These are phyloP conservation scores for Apamea crenata DNA, from an alignment of 2,888 invertebrate species.

Conservation along the genomic window DNA sequence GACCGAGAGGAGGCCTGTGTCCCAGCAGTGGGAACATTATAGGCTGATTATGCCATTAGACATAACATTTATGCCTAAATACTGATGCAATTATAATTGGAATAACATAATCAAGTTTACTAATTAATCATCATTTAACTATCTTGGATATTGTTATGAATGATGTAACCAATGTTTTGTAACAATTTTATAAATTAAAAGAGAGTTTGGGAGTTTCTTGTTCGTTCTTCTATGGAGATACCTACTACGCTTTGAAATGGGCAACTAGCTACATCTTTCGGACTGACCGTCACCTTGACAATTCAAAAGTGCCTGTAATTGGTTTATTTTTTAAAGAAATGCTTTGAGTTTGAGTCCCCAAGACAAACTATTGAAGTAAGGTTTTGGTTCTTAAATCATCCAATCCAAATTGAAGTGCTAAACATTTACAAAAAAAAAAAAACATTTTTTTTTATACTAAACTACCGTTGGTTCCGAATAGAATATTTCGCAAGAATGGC, in stretches of 20 bases:
- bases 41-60: not conserved
- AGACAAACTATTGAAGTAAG: not conserved
- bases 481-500: conserved; percentile 43
- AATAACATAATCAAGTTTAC: not conserved
- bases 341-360: not conserved
- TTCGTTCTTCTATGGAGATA: no score
- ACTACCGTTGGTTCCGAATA: conserved; percentile 4
- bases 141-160: not conserved
- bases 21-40: not conserved
- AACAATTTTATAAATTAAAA: not conserved
- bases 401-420: conserved; percentile 33
- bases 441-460: conserved; percentile 1
- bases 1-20: not conserved
- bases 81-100: conserved; percentile 2
- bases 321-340: not conserved
- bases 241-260: not conserved
- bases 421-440: conserved; percentile 2
- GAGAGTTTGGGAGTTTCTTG: not conserved
- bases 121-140: not conserved
- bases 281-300: not conserved
- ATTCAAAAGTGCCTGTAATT: no score
- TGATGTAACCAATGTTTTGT: not conserved
- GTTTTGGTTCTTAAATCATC: conserved; percentile 14
- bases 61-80: not conserved
- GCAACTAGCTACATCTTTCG: not conserved